Percentiles rank a stretch among this genome's conserved stretches.
Evolutionary conservation across 2,888 invertebrate genomes (phyloP).

Genomic region (Eupithecia centaureata): DNA sequence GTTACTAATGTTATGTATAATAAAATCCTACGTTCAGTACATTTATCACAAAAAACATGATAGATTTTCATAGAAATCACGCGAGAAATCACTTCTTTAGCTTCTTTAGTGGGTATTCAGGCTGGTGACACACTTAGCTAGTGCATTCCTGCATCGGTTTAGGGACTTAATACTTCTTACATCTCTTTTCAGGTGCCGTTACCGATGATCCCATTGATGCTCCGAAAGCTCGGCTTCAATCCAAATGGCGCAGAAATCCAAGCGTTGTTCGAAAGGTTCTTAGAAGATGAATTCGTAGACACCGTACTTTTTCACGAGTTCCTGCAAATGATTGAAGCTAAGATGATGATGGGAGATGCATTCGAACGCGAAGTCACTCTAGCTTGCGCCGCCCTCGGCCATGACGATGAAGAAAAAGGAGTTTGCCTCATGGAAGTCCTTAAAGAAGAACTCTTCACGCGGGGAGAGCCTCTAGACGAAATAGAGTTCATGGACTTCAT

Average conservation of each 20-base stretch:
- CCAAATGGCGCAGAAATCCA: constrained; percentile 69
- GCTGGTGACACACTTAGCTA: too few relatives aligned
- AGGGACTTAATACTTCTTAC: not conserved
- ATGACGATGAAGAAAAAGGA: constrained; percentile 72
- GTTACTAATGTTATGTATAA: not conserved
- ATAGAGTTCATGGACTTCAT: constrained; percentile 72
- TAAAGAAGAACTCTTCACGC: constrained; percentile 63
- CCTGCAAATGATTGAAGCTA: constrained; percentile 76
- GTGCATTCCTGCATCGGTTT: too few relatives aligned
- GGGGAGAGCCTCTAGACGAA: constrained; percentile 75
- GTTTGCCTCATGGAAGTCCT: constrained; percentile 63
- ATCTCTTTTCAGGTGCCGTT: constrained; percentile 59
- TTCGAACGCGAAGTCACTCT: constrained; percentile 66
- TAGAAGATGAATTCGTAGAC: constrained; percentile 75
- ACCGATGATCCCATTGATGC: constrained; percentile 64
- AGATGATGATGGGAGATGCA: constrained; percentile 69
- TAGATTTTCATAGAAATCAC: too few relatives aligned
- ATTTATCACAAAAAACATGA: too few relatives aligned
- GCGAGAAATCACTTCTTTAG: too few relatives aligned
- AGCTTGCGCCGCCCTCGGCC: constrained; percentile 67
- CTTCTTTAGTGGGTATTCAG: too few relatives aligned
- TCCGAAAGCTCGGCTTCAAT: constrained; percentile 74
- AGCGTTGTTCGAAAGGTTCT: constrained; percentile 60
- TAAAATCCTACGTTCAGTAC: not conserved
- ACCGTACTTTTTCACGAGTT: constrained; percentile 73